Evolutionary conservation across 2,888 invertebrate species (phyloP), one percentile per base, ranked within the genome.

Genomic region (Hipparchia sbordonii): DNA sequence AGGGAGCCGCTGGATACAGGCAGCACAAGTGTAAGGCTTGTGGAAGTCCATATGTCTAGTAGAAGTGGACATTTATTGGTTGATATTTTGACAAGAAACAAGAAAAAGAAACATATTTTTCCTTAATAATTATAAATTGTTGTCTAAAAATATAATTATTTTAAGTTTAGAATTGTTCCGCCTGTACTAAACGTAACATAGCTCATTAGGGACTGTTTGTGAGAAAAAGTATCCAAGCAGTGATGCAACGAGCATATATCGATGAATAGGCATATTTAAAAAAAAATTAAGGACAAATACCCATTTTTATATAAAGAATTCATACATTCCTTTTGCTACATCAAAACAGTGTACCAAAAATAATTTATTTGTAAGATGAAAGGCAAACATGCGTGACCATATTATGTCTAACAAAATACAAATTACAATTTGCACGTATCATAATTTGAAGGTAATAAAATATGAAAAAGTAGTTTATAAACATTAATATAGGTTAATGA

Each of bases 181-280:
- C 79, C 82, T 81, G 87, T 87, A 87, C 88, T 87, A 86, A 88
- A 89, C 89, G 89, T 89, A 91, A 89, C 90, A 89, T 86, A 90
- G 88, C 92, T 92, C 92, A 92, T 92, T 92, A 92, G 90, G 88
- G 89, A 84, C 86, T 84, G 88, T 89, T 89, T 90, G 91, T 92
- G 92, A 89, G 92, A 92, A 91, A 85, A 83, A 81, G 80, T 83
- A 78, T 80, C 72, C 79, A 73, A 76, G 79, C 89, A 89, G 90
- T 84, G 89, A 80, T 76, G 86, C 65, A 73, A 46, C 13, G 12
- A 46, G 23, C 23, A 45, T 63, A 63, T 57, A 52, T 63, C 65
- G 65, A 65, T 12, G 23, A 23, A 52, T 23, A 51, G 23, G 23
- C 5, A 45, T 46, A 12, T n/a, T 45, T 23, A 10, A 60, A 52